These are phyloP conservation scores for Drosophila chauvacae DNA, from an alignment of 1,140 invertebrate species.

Conservation along the genomic window DNA sequence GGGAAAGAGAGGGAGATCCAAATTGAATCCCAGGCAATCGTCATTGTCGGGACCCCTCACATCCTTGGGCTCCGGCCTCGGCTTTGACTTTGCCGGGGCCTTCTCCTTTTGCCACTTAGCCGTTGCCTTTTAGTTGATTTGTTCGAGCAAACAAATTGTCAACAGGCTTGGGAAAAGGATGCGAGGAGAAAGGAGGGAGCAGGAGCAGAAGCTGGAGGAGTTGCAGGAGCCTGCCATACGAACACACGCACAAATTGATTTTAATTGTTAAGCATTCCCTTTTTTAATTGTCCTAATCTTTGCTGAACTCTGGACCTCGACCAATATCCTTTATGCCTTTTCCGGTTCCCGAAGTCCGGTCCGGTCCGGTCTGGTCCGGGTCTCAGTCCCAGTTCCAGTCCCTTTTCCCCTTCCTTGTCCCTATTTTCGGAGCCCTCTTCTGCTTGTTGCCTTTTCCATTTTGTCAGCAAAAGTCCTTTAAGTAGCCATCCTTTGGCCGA, in stretches of 20 bases:
- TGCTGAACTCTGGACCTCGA: conserved; percentile 59
- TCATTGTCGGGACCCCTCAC: conserved; percentile 23
- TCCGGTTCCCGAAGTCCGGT: conserved; percentile 15
- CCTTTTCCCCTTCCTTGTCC: not conserved
- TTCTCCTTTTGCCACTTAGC: conserved; percentile 57
- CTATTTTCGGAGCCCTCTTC: conserved; percentile 10
- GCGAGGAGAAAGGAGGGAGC: not conserved
- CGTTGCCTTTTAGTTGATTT: conserved; percentile 74
- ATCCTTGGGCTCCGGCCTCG: conserved; percentile 1
- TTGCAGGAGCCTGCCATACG: not conserved
- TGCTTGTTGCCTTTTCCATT: conserved; percentile 71
- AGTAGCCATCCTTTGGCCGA: conserved; percentile 63
- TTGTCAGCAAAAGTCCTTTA: conserved; percentile 80
- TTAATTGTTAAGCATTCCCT: conserved; percentile 82
- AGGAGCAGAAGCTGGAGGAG: not conserved
- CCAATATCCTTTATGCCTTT: conserved; percentile 70
- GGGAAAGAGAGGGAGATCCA: not conserved
- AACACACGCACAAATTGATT: conserved; percentile 73
- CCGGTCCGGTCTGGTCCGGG: not conserved
- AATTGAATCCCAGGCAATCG: conserved; percentile 49
- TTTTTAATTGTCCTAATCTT: conserved; percentile 81
- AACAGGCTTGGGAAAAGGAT: conserved; percentile 48
- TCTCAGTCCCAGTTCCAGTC: not conserved
- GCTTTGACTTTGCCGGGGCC: conserved; percentile 48
- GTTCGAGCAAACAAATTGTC: conserved; percentile 79